phyloP scores from a whole-genome alignment of 1,140 invertebrate genomes.

The Diplogasteroides magnus region DNA sequence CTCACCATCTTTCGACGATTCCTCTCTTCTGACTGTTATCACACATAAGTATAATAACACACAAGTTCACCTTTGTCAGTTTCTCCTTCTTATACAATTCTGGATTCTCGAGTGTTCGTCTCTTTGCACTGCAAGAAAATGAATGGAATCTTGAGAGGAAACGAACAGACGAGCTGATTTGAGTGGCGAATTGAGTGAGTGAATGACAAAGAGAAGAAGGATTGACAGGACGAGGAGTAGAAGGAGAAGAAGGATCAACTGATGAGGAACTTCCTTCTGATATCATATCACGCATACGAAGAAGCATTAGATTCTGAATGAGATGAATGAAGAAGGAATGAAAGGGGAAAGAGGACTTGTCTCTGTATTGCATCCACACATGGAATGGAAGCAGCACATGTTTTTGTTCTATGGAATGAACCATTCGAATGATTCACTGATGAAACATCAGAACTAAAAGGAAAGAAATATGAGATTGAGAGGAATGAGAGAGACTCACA shows the following conservation, averaged over 20 bases:
- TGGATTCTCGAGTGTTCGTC: conserved; percentile 72
- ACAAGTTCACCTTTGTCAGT: conserved; percentile 43
- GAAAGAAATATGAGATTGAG: too few species aligned
- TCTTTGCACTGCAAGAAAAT: conserved; percentile 69
- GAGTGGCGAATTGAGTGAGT: conserved; percentile 70
- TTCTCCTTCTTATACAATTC: conserved; percentile 69
- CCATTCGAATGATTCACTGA: conserved; percentile 5
- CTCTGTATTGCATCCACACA: conserved; percentile 71
- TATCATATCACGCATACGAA: conserved; percentile 76
- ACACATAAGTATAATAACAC: neutral
- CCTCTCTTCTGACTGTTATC: conserved; percentile 64
- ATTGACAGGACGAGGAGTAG: conserved; percentile 56
- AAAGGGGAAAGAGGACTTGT: neutral
- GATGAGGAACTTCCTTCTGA: conserved; percentile 62
- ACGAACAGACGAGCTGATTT: conserved; percentile 58
- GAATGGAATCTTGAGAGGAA: neutral
- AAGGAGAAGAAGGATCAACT: neutral
- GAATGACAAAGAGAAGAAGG: conserved; percentile 66
- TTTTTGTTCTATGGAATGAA: conserved; percentile 23
- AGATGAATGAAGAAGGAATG: neutral
- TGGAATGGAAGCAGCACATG: conserved; percentile 61
- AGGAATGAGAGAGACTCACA: conserved; percentile 13
- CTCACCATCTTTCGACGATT: conserved; percentile 67
- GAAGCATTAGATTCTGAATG: conserved; percentile 67
- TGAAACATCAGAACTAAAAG: neutral